Conservation (phyloP, 1,140 invertebrate genomes). For the Atta colombica region DNA sequence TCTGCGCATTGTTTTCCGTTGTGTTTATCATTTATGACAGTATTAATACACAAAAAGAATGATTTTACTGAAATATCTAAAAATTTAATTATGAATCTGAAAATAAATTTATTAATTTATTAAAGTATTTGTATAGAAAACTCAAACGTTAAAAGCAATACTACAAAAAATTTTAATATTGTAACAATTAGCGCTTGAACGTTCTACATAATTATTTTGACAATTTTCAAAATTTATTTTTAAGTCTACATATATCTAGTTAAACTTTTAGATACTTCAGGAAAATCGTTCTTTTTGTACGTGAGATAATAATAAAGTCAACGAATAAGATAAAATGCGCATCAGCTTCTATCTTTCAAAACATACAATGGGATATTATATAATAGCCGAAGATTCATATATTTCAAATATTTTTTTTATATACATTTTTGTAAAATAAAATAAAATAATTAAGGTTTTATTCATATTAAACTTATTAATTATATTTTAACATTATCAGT, state of each 20-base stretch:
- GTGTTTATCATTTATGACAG: background rate
- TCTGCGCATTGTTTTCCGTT: background rate
- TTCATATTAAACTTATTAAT: slow-evolving; percentile 1
- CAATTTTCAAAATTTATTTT: no score
- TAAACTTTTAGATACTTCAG: no score
- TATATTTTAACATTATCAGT: slow-evolving; percentile 7
- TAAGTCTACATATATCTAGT: no score
- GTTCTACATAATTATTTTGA: no score
- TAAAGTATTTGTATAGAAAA: no score
- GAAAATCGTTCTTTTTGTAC: no score
- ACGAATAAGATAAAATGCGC: background rate
- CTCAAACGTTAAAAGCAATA: no score
- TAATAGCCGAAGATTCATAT: background rate
- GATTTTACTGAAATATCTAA: no score
- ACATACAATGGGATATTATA: background rate
- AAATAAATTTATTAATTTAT: no score
- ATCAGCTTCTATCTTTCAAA: background rate
- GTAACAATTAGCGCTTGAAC: no score
- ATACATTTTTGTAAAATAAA: background rate
- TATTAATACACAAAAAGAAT: background rate
- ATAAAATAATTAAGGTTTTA: background rate
- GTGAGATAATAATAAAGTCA: slow-evolving; percentile 20
- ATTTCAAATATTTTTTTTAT: background rate
- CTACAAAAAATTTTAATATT: no score
- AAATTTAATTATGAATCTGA: no score